Base-by-base conservation (phyloP, 2,113 vertebrate genomes). In the Carlito syrichta region DNA sequence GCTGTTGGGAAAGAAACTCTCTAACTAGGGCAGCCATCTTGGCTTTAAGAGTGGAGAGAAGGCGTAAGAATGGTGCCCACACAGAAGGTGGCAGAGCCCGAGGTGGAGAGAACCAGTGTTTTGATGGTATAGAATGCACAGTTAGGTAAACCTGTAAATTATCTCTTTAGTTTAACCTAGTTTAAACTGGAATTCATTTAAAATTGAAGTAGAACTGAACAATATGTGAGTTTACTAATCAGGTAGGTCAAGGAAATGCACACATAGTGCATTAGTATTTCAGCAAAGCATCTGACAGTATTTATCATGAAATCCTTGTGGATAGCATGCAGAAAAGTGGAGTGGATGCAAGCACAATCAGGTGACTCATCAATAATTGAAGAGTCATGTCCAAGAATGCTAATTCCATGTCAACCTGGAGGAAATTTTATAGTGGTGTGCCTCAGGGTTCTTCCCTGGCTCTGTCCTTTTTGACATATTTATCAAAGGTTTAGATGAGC, bases 301-400 rank as follows among this genome's bases (percentile, higher is more conserved):
- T n/a, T 96, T 95, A 56, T 96, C 45, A 25, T 27, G 62, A 95
- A 94, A 82, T 95, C 83, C 74, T 89, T 86, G 43, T 66, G 62
- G 74, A 43, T 96, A 93, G 93, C 35, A 27, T 71, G 52, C 16
- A 91, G 62, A 97, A 95, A 92, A 74, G 30, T 81, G 63, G 81
- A 92, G 43, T 85, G 54, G 62, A 94, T 89, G 48, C 54, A 86
- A 82, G 68, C 22, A 5, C 14, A 74, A 58, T 87, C 92, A 87
- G 86, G 83, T 92, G 95, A 94, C 84, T 97, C 93, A 97, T 98
- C 96, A 95, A 98, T 97, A 98, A 98, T 98, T 93, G 83, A 97
- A 82, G 76, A 95, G 60, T 63, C 83, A 56, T 95, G 96, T 97
- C 96, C 81, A 74, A 81, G 95, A 97, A 98, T 98, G 97, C 92